A percentile compares a stretch with the other conserved stretches of the same genome.
phyloP scores from a whole-genome alignment of 2,113 vertebrate species.

The Taxidea taxus region DNA sequence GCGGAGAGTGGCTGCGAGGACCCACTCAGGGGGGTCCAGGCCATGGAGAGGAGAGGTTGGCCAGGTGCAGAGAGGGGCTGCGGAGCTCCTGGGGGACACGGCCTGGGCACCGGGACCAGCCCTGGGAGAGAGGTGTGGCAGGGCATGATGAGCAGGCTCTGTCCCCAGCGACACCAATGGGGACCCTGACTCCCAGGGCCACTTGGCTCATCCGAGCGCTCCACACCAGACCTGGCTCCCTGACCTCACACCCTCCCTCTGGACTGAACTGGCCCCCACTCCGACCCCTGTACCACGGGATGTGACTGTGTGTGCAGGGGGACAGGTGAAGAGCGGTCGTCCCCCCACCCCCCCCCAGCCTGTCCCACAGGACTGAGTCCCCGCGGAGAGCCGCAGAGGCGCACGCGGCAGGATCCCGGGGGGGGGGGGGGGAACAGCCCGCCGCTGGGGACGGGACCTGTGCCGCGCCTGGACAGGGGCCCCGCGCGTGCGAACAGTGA shows the following conservation, averaged over 20 bases:
- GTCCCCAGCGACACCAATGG: background rate
- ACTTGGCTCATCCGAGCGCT: background rate
- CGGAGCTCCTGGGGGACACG: background rate
- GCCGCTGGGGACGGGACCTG: too few relatives aligned
- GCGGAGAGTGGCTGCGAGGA: background rate
- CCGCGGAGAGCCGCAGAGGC: rapidly evolving
- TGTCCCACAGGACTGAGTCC: background rate
- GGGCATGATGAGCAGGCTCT: background rate
- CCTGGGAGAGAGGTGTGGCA: background rate
- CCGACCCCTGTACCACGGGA: background rate
- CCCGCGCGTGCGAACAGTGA: too few relatives aligned
- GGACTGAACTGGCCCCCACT: background rate
- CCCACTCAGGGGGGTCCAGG: background rate
- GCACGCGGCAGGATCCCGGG: rapidly evolving
- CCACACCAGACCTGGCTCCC: background rate
- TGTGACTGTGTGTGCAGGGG: background rate
- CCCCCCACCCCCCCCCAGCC: background rate
- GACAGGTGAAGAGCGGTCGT: background rate
- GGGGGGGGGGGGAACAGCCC: background rate
- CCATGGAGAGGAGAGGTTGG: too few relatives aligned
- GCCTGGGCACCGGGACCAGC: background rate
- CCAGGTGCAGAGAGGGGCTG: background rate
- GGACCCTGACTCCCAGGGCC: background rate
- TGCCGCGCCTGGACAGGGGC: background rate
- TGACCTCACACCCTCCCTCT: background rate